phyloP scores from a whole-genome alignment of 2,113 vertebrate species.

The Crotophaga sulcirostris region DNA sequence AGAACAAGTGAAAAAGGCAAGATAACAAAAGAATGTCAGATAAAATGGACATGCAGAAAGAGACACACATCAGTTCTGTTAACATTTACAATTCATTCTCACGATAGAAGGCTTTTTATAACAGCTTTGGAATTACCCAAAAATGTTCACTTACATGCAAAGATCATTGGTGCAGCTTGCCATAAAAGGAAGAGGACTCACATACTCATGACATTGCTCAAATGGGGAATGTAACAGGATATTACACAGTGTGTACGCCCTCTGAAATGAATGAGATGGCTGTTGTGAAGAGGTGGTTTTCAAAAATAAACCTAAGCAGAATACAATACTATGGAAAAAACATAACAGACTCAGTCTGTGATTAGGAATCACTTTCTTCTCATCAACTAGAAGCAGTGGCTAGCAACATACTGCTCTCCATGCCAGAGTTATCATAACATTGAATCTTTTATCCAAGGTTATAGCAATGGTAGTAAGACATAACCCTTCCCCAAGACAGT shows the following conservation, averaged over 20 bases:
- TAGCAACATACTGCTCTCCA: not conserved
- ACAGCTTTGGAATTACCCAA: not conserved
- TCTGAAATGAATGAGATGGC: slow-evolving; percentile 69
- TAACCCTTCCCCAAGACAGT: not conserved
- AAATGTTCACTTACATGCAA: slow-evolving; percentile 86
- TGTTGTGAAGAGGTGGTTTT: not conserved
- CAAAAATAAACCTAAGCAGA: not conserved
- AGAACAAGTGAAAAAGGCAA: not conserved
- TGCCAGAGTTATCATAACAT: not conserved
- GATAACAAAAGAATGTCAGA: not conserved
- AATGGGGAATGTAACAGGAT: slow-evolving; percentile 84
- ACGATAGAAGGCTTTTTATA: not conserved
- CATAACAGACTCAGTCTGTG: not conserved
- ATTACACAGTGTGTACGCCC: slow-evolving; percentile 80
- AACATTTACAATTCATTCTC: not conserved
- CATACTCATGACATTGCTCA: slow-evolving; percentile 87
- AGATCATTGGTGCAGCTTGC: slow-evolving; percentile 95
- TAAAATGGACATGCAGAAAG: not conserved
- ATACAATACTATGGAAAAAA: not conserved
- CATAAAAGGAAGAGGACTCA: slow-evolving; percentile 90
- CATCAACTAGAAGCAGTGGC: not conserved
- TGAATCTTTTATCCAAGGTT: not conserved
- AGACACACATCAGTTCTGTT: not conserved
- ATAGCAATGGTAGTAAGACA: not conserved
- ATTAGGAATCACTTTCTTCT: not conserved